Evolutionary conservation across 2,888 invertebrate species (phyloP), one percentile per base, ranked within the genome.

Genomic region (Blastobasis adustella): DNA sequence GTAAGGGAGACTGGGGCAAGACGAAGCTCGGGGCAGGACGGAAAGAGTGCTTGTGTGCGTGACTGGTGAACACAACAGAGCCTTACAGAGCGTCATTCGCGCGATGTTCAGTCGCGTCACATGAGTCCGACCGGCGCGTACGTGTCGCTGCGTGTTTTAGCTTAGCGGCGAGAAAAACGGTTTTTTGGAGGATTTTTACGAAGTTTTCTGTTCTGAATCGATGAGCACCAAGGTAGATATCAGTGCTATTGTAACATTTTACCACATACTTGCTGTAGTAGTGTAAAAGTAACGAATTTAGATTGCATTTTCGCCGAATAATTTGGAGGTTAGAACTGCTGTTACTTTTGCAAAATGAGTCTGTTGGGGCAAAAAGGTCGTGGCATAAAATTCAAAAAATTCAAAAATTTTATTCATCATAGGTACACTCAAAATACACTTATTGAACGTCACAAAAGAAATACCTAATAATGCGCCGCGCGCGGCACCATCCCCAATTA

Each of bases 11-110:
- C 46, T 37, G 46, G 46, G 46, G 46, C 46, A 49, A 43, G 47
- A 51, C 36, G 44, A 51, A 48, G 53, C 47, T 48, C 50, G 53
- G 53, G 53, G 51, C 54, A 54, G 49, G 49, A 54, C 39, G 51
- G 49, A 46, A 43, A 49, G 46, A 49, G 50, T 48, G 52, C 46
- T 48, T 48, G 54, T 40, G 40, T 50, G 51, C 10, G 50, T 46
- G 6, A 1, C 4, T 40, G 6, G 40, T 9, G 40, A 50, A 48
- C 50, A 10, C 45, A 49, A 46, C 46, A 51, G 39, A 51, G 49
- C 51, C 37, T 46, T 41, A 49, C 49, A 49, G 52, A 49, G 50
- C 47, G 51, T 47, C 55, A 52, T 55, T 52, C 49, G 49, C 49
- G 37, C 41, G 54, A 56, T 52, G 57, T 54, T 53, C 46, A 51